A percentile compares a stretch with the other conserved stretches of the same genome.
These are phyloP conservation scores for Cerceris rybyensis DNA, from an alignment of 2,888 invertebrate species.

Conservation along the genomic window DNA sequence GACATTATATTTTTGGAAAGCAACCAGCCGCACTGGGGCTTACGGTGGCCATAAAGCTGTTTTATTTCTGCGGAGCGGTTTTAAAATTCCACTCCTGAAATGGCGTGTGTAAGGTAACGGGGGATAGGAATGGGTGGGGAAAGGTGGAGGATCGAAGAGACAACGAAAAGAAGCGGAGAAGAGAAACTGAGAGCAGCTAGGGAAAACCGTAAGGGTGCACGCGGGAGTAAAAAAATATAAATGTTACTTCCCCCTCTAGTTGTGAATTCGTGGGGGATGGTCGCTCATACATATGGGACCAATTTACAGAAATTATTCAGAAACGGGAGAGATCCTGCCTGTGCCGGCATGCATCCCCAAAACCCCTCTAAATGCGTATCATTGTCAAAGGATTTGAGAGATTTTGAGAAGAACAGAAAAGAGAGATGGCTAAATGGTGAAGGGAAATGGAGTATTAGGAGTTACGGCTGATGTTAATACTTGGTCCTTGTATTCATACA, in stretches of 20 bases:
- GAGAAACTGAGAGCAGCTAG: constrained; percentile 21
- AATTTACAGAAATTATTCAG: constrained; percentile 78
- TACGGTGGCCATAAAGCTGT: constrained; percentile 73
- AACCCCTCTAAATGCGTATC: constrained; percentile 66
- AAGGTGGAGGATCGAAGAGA: constrained; percentile 41
- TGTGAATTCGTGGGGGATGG: constrained; percentile 68
- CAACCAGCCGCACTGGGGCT: constrained; percentile 57
- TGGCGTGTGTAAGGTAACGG: constrained; percentile 53
- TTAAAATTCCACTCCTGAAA: constrained; percentile 74
- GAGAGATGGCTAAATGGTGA: constrained; percentile 20
- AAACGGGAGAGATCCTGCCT: constrained; percentile 57
- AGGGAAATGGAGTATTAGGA: constrained; percentile 38
- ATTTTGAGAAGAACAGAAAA: constrained; percentile 53
- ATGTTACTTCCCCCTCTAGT: constrained; percentile 60
- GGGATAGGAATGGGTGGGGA: constrained; percentile 31
- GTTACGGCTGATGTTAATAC: constrained; percentile 19
- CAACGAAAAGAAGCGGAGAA: constrained; percentile 48
- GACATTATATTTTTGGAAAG: constrained; percentile 70
- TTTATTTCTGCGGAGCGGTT: constrained; percentile 74
- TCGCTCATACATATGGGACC: constrained; percentile 75
- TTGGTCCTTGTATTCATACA: neutral
- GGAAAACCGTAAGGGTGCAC: constrained; percentile 29
- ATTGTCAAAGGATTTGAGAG: constrained; percentile 73
- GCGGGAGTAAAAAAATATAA: constrained; percentile 52
- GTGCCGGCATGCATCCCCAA: constrained; percentile 35